Evolutionary conservation across 2,113 vertebrate species (phyloP), one percentile per base, ranked within the genome.

Genomic region (human): DNA sequence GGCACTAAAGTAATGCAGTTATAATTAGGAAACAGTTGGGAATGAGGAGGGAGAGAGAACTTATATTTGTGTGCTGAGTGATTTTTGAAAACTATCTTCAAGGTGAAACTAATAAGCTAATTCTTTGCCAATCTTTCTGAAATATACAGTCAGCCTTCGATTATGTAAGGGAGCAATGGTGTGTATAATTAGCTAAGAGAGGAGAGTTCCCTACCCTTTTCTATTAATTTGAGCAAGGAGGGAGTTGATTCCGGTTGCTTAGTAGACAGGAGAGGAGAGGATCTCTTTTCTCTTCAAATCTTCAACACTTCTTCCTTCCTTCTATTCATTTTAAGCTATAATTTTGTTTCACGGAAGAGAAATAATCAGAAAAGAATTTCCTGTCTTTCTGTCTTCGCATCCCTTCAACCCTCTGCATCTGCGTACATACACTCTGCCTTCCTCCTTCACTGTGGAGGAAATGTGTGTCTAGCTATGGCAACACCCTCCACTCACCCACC

Each of bases 171-270:
- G 52, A 95, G 87, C 96, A 94, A 70, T 89, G 90, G 70, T 86
- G 86, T 97, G 96, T 90, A 96, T 96, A 97, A 97, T 97, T 96
- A 96, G 55, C 94, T 72, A 87, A 40, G 57, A 88, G 35, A 85
- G 7, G 50, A 43, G 59, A 48, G 79, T 82, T 93, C 6, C 32
- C 40, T 32, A 3, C 1, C 5, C 40, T 90, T 95, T 94, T 90
- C 79, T 79, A 27, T 92, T 97, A 88, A 48, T 12, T 11, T 10
- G 55, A 45, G 55, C 35, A 64, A 72, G 70, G 90, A 17, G 48
- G 43, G 18, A 68, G 30, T 55, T 78, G 68, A 70, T 84, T 94
- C 38, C 40, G 20, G 7, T 70, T 92, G 48, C 75, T 82, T 59
- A 83, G 73, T 30, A 88, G 52, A 48, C 16, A 86, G 6, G 64